These are phyloP conservation scores for Ennomos erosarius DNA, from an alignment of 2,888 invertebrate species.

Conservation along the genomic window DNA sequence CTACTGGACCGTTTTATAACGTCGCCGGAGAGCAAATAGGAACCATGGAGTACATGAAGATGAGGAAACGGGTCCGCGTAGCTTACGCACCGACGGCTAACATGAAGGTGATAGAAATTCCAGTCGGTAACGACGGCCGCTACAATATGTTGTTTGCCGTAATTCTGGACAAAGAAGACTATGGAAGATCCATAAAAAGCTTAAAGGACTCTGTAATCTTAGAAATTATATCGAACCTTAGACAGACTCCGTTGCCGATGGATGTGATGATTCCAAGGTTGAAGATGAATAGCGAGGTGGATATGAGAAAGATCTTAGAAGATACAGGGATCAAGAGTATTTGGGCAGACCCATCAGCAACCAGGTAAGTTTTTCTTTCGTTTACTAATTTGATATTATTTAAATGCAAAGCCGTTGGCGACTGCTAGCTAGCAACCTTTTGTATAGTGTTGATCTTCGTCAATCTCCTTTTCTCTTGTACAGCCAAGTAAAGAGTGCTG, in stretches of 20 bases:
- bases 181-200: not conserved
- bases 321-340: conserved; percentile 34
- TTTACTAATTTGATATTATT: too few relatives aligned
- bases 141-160: conserved; percentile 40
- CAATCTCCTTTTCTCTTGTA: too few relatives aligned
- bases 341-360: conserved; percentile 42
- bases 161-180: not conserved
- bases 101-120: conserved; percentile 39
- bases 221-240: conserved; percentile 29
- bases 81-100: conserved; percentile 16
- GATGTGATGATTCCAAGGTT: conserved; percentile 45
- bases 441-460: too few relatives aligned
- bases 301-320: conserved; percentile 40
- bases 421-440: too few relatives aligned
- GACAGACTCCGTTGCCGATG: conserved; percentile 29
- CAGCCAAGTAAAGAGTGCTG: too few relatives aligned
- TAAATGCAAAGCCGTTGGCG: too few relatives aligned
- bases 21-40: conserved; percentile 36
- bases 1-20: conserved; percentile 43
- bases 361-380: conserved; percentile 31
- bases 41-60: conserved; percentile 43
- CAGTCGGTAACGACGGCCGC: conserved; percentile 35
- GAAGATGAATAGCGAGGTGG: conserved; percentile 36
- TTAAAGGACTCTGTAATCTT: conserved; percentile 12
- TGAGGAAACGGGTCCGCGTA: conserved; percentile 34